Evolutionary conservation across 2,888 invertebrate genomes (phyloP).

Genomic region (Leptarthrus brevirostris): DNA sequence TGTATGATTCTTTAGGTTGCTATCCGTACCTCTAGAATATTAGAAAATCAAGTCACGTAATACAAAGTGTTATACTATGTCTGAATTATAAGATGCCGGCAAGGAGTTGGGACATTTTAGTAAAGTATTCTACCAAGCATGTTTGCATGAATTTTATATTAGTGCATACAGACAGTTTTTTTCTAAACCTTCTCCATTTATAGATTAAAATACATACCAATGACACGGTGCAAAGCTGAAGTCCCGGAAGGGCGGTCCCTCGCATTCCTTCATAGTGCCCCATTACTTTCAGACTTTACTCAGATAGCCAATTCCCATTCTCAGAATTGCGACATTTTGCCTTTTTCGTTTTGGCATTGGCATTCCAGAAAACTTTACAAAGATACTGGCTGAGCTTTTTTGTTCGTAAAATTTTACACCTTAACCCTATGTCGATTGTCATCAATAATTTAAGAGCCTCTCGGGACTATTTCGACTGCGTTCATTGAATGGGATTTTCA

Average conservation of each 20-base stretch:
- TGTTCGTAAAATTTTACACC: conserved; percentile 39
- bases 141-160: conserved; percentile 48
- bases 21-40: conserved; percentile 42
- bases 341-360: conserved; percentile 24
- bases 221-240: conserved; percentile 39
- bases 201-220: conserved; percentile 44
- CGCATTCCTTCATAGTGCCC: conserved; percentile 5
- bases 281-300: conserved; percentile 38
- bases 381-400: conserved; percentile 8
- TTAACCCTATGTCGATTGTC: conserved; percentile 43
- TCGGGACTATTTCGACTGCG: conserved; percentile 12
- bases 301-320: conserved; percentile 40
- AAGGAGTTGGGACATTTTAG: conserved; percentile 33
- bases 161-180: conserved; percentile 38
- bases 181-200: conserved; percentile 21
- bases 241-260: conserved; percentile 42
- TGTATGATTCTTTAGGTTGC: conserved; percentile 50
- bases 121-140: conserved; percentile 25
- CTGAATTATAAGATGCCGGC: conserved; percentile 58
- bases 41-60: conserved; percentile 57
- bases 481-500: conserved; percentile 22
- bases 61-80: conserved; percentile 58
- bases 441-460: conserved; percentile 35
- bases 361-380: neutral
- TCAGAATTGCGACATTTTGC: conserved; percentile 40